phyloP scores from a whole-genome alignment of 2,888 invertebrate genomes.

The Cheilosia urbana region DNA sequence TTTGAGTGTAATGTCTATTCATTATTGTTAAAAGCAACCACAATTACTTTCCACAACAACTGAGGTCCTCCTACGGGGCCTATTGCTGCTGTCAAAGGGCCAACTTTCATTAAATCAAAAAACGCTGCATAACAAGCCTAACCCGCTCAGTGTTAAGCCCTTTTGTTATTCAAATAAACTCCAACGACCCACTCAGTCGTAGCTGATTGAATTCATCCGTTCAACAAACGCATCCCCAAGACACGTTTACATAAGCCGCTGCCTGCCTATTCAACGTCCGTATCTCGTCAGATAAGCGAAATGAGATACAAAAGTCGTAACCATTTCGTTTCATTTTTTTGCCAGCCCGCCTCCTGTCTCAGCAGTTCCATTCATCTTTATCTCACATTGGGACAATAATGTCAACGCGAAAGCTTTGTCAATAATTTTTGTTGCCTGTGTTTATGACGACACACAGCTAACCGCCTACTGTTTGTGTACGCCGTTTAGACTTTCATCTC shows the following conservation, averaged over 20 bases:
- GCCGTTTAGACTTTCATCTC: conserved; percentile 21
- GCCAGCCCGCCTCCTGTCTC: not conserved
- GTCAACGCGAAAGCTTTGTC: conserved; percentile 20
- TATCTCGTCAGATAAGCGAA: conserved; percentile 23
- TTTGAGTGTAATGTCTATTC: too few species aligned
- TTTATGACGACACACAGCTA: not conserved
- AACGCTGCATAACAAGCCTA: not conserved
- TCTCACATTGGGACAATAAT: not conserved
- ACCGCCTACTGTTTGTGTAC: not conserved
- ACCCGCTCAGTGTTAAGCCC: conserved; percentile 31
- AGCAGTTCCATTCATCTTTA: conserved; percentile 11
- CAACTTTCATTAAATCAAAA: conserved; percentile 23
- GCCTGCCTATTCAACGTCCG: conserved; percentile 6
- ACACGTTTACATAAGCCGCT: conserved; percentile 10
- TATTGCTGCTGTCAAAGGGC: not conserved
- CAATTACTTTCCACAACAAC: too few species aligned
- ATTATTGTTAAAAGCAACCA: too few species aligned
- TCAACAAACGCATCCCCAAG: conserved; percentile 18
- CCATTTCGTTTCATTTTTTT: conserved; percentile 5
- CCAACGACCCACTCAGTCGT: conserved; percentile 19
- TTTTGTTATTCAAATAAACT: conserved; percentile 28
- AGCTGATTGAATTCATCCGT: conserved; percentile 11
- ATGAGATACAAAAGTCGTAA: conserved; percentile 33
- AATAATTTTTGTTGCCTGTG: conserved; percentile 3
- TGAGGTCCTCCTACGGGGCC: too few species aligned